phyloP scores from a whole-genome alignment of 2,113 vertebrate species.

The Notechis scutatus region DNA sequence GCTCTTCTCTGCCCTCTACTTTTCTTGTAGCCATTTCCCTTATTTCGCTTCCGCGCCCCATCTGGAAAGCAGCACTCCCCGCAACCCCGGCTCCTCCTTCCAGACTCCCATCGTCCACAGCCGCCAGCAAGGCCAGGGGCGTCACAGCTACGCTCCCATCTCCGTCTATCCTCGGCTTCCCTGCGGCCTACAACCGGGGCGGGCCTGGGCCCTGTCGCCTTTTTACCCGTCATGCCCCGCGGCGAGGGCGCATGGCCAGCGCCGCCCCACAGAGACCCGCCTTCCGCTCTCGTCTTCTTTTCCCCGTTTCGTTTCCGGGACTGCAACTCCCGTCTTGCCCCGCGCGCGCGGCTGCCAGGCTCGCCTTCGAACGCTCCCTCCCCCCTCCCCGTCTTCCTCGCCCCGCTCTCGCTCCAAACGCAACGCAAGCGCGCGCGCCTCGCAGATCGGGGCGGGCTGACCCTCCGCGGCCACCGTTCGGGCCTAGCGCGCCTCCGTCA shows the following conservation, averaged over 20 bases:
- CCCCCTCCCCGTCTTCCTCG: background rate
- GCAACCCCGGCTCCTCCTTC: no score
- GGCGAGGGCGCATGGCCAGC: background rate
- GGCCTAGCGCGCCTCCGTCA: background rate
- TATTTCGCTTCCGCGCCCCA: no score
- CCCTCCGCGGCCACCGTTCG: conserved; percentile 49
- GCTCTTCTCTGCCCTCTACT: no score
- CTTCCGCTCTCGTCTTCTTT: background rate
- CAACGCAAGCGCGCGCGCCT: background rate
- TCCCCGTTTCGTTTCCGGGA: background rate
- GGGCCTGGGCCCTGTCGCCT: no score
- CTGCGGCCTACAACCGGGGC: no score
- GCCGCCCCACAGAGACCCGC: background rate
- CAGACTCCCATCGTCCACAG: no score
- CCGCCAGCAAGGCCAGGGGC: no score
- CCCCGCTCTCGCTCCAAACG: background rate
- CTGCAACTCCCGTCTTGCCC: conserved; percentile 57
- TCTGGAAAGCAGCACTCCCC: no score
- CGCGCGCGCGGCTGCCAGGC: conserved; percentile 59
- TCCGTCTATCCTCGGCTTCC: no score
- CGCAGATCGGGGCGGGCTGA: background rate
- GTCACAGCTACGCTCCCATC: no score
- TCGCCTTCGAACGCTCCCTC: conserved; percentile 60
- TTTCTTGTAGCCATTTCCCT: no score
- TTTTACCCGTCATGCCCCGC: no score